phyloP scores from a whole-genome alignment of 2,888 invertebrate species.

The Idaea biselata region DNA sequence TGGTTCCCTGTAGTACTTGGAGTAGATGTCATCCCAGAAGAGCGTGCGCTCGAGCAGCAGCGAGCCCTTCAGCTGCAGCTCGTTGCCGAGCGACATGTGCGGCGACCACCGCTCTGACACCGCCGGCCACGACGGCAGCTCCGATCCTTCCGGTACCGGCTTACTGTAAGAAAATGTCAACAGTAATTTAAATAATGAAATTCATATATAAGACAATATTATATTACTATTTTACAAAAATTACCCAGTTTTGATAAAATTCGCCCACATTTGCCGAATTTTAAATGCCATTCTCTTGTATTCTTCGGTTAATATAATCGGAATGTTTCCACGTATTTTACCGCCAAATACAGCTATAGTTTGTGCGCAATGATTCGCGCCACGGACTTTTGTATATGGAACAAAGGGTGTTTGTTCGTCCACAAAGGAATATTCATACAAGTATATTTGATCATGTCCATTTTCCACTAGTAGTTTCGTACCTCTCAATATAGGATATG shows the following conservation, averaged over 20 bases:
- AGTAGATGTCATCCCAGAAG: constrained; percentile 51
- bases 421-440: constrained; percentile 45
- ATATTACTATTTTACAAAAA: too few species aligned
- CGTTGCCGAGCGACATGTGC: constrained; percentile 39
- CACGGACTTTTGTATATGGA: constrained; percentile 33
- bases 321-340: constrained; percentile 5
- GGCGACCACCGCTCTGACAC: constrained; percentile 33
- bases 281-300: constrained; percentile 31
- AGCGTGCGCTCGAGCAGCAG: constrained; percentile 31
- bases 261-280: constrained; percentile 45
- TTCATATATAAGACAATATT: too few species aligned
- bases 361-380: constrained; percentile 40
- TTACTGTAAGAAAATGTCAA: constrained; percentile 29
- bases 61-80: constrained; percentile 30
- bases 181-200: too few species aligned
- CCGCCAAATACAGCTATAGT: constrained; percentile 20
- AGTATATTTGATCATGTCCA: constrained; percentile 39
- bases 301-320: constrained; percentile 23
- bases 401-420: constrained; percentile 29
- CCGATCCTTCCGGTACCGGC: constrained; percentile 37
- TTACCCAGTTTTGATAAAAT: constrained; percentile 45
- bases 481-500: constrained; percentile 28
- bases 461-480: constrained; percentile 27
- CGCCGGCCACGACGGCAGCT: constrained; percentile 40
- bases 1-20: constrained; percentile 39